Percentiles rank a stretch among this genome's conserved stretches.
Evolutionary conservation across 2,888 invertebrate species (phyloP).

Genomic region (Artemia sinica): DNA sequence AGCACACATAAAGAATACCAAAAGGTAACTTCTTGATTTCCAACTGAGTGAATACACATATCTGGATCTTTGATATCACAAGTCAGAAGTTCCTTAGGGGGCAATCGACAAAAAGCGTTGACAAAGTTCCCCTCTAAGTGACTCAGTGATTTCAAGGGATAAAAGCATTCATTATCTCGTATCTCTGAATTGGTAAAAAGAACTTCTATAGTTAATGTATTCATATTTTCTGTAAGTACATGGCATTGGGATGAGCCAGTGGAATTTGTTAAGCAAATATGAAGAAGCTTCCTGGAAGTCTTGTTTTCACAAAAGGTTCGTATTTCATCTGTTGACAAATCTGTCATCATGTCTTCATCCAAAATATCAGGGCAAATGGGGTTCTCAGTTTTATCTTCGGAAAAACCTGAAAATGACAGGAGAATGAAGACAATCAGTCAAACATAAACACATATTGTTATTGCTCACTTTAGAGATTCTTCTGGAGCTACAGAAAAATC

Average conservation of each 20-base stretch:
- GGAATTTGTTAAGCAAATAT: slow-evolving; percentile 2
- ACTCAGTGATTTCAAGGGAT: background rate
- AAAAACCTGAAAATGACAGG: too few species aligned
- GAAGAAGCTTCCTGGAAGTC: background rate
- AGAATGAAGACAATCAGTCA: too few species aligned
- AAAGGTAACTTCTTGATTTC: slow-evolving; percentile 1
- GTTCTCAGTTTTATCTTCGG: too few species aligned
- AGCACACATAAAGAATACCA: background rate
- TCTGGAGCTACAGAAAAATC: too few species aligned
- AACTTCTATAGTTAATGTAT: background rate
- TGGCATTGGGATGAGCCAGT: background rate
- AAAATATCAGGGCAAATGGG: too few species aligned
- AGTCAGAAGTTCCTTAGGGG: background rate
- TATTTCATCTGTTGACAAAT: too few species aligned
- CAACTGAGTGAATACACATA: background rate
- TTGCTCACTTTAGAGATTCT: too few species aligned
- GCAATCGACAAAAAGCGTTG: background rate
- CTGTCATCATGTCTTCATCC: too few species aligned
- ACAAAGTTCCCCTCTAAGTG: background rate
- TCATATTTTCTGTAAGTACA: background rate
- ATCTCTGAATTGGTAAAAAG: background rate
- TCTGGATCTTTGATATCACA: slow-evolving; percentile 9
- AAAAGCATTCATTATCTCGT: background rate
- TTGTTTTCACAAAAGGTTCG: too few species aligned
- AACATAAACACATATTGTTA: too few species aligned